These are phyloP conservation scores for Carassius auratus DNA, from an alignment of 2,113 vertebrate species.

Conservation along the genomic window DNA sequence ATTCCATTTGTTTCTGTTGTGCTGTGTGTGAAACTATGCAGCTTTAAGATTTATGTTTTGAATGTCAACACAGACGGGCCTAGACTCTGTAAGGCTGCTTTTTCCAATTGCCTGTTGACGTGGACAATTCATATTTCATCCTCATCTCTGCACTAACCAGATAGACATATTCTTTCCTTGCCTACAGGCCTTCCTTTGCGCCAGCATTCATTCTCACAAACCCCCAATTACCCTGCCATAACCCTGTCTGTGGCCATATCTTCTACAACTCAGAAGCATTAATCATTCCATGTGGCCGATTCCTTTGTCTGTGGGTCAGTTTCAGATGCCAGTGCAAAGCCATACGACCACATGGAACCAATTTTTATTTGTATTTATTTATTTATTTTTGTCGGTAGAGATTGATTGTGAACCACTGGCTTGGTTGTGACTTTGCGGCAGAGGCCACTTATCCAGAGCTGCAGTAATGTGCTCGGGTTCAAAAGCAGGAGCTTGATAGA, in stretches of 20 bases:
- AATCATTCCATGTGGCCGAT: conserved; percentile 39
- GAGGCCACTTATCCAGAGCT: conserved; percentile 30
- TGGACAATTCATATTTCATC: conserved; percentile 41
- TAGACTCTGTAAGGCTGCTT: background rate
- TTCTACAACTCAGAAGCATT: conserved; percentile 21
- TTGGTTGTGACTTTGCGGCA: conserved; percentile 20
- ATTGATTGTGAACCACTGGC: conserved; percentile 12
- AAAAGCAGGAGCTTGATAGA: conserved; percentile 15
- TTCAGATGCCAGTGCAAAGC: conserved; percentile 39
- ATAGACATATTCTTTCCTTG: conserved; percentile 37
- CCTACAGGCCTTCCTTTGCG: conserved; percentile 30
- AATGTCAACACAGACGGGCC: background rate
- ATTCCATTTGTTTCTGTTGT: background rate
- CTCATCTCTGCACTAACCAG: conserved; percentile 34
- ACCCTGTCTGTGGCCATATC: conserved; percentile 39
- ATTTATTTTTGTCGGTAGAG: conserved; percentile 5
- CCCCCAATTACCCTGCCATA: conserved; percentile 27
- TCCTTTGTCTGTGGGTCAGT: conserved; percentile 39
- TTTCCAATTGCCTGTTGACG: conserved; percentile 42
- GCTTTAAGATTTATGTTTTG: conserved; percentile 10
- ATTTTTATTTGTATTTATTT: background rate
- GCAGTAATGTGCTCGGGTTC: background rate
- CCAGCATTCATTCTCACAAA: conserved; percentile 40
- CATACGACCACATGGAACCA: conserved; percentile 35
- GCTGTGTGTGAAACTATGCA: background rate